Evolutionary conservation across 2,113 vertebrate genomes (phyloP), one percentile per base, ranked within the genome.

Genomic region (Mus musculus): DNA sequence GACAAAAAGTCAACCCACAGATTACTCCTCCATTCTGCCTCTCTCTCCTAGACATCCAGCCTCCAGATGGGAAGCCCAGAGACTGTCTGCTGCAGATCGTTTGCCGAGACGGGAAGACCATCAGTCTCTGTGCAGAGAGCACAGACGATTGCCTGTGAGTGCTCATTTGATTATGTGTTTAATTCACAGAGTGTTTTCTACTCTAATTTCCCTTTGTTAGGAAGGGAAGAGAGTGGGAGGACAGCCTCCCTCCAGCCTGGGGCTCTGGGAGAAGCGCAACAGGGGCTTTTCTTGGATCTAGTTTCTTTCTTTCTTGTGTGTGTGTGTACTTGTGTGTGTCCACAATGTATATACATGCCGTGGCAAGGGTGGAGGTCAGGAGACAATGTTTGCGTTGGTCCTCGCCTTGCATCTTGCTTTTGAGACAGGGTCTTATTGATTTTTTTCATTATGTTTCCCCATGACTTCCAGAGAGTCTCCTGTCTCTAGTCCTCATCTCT

Each of bases 131-230:
- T 96, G 99, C 99, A 82, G 99, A 99, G 98, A 99, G 99, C 85
- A 98, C 99, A 96, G 99, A 99, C 92, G 99, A 99, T 97, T 99
- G 99, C 98, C 97, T 99, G 99, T 99, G 99, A 99, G 99, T 98
- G 63, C 96, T 33, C 20, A 6, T 77, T 81, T 24, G 39, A 39
- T 46, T 72, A 52, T 54, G 28, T 73, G n/a, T 88, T 80, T 84
- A 72, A 81, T 84, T 95, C 89, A 85, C 90, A 75, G 61, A 19
- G 0, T 56, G 42, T 76, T 93, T 96, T 80, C 39, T 75, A 4
- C 75, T 93, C 75, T 86, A 69, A 65, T 89, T 84, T 93, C 33
- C 17, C 75, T 0, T 93, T 88, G 54, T 75, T 54, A 78, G 54
- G 20, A 78, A 72, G 24, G 33, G 7, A 61, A 36, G 75, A 72